Base-by-base conservation (phyloP, 2,113 vertebrate species). In the Alexandromys fortis region DNA sequence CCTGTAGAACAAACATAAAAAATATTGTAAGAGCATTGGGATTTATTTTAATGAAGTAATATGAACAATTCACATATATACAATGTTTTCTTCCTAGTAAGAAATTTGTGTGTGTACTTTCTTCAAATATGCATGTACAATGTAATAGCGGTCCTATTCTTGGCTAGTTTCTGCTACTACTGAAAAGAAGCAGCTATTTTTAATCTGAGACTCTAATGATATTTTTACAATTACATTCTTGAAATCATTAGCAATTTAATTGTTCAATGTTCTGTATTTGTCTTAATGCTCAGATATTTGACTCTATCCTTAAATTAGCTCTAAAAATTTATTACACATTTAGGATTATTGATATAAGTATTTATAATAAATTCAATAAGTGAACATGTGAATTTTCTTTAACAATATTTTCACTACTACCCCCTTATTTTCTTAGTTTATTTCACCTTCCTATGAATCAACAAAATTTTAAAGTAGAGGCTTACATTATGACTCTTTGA, bases 391-490 rank as follows among this genome's bases (percentile, higher is more conserved):
- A 70, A 55, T 78, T 67, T 96, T 91, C 10, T 68, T 82, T 89
- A 72, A 28, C 17, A 75, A 61, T 55, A 68, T 78, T 89, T 38
- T 77, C 61, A 58, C 19, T 14, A 58, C 14, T 19, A 47, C 4
- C 16, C 26, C 79, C 55, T 79, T 95, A 63, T 85, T 94, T 96
- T 91, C 26, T 79, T 83, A 45, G 38, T 90, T 87, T 72, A 90
- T 76, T 86, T 7, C n/a, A 49, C 30, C 89, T 92, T 88, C 8
- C n/a, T 70, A 68, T n/a, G 52, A 82, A 11, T 65, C 30, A 78
- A 26, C 90, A 92, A 63, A 68, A 92, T 24, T 5, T 47, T 91
- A 67, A 90, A 90, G 90, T 35, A 52, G 28, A 78, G 30, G 38
- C 49, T 90, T 49, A 67, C 4, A 24, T 79, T 55, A 61, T 90